Percentiles rank a stretch among this genome's conserved stretches.
Evolutionary conservation across 2,888 invertebrate species (phyloP).

Genomic region (Bruchidius siliquastri): DNA sequence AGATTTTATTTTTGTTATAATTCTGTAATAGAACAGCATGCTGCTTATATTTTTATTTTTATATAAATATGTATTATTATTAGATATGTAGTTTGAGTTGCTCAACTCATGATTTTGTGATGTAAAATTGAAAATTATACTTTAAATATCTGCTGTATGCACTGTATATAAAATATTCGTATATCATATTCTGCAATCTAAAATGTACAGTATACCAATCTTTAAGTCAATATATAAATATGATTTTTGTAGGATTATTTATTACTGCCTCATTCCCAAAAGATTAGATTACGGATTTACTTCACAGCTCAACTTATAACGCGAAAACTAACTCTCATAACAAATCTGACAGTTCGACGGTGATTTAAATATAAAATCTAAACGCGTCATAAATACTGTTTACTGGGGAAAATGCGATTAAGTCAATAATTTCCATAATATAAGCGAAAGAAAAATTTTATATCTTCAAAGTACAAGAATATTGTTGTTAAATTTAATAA

Average conservation of each 20-base stretch:
- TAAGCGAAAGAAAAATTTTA: too few relatives aligned
- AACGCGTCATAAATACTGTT: too few relatives aligned
- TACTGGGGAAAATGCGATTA: too few relatives aligned
- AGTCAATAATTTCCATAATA: too few relatives aligned
- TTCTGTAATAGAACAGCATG: not conserved
- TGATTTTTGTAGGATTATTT: not conserved
- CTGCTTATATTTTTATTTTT: not conserved
- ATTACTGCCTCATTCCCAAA: not conserved
- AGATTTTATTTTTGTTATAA: not conserved
- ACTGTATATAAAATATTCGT: constrained; percentile 17
- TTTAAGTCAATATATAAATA: constrained; percentile 3
- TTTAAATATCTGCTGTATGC: constrained; percentile 16
- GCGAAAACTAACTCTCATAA: too few relatives aligned
- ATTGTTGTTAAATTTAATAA: too few relatives aligned
- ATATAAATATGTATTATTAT: not conserved
- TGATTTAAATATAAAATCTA: too few relatives aligned
- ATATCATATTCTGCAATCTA: constrained; percentile 1
- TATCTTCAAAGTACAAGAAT: too few relatives aligned
- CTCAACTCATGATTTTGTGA: constrained; percentile 20
- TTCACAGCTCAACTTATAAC: too few relatives aligned
- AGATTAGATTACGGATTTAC: not conserved
- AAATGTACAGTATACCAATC: not conserved
- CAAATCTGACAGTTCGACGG: too few relatives aligned
- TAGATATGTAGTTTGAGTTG: constrained; percentile 12
- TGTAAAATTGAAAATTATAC: constrained; percentile 7